Percentiles rank a stretch among this genome's conserved stretches.
These are phyloP conservation scores for Ylistrum balloti DNA, from an alignment of 1,140 invertebrate species.

Conservation along the genomic window DNA sequence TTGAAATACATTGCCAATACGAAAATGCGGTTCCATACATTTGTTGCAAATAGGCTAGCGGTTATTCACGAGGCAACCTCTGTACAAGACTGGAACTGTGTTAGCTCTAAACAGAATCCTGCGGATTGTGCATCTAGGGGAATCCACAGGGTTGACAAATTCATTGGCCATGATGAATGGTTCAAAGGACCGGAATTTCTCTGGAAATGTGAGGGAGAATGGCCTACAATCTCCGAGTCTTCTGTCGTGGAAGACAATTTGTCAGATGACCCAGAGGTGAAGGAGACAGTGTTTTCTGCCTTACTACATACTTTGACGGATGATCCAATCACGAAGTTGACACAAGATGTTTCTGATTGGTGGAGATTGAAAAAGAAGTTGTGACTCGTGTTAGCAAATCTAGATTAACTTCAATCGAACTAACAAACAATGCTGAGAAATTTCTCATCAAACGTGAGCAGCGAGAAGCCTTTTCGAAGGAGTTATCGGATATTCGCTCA, in stretches of 20 bases:
- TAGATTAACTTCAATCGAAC: background rate
- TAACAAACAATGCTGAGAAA: constrained; percentile 32
- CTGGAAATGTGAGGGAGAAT: constrained; percentile 37
- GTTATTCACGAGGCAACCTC: constrained; percentile 55
- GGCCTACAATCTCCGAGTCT: background rate
- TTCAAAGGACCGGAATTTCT: constrained; percentile 61
- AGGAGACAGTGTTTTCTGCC: no score
- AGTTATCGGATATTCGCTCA: constrained; percentile 42
- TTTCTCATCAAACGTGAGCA: constrained; percentile 47
- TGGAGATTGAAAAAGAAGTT: no score
- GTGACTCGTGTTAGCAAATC: no score
- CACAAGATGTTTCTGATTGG: no score
- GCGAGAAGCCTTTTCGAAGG: constrained; percentile 24
- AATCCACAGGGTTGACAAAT: constrained; percentile 46
- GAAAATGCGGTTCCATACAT: constrained; percentile 53
- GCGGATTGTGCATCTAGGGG: constrained; percentile 56
- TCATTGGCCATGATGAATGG: constrained; percentile 44
- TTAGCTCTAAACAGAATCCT: constrained; percentile 57
- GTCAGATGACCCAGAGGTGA: no score
- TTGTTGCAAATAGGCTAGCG: constrained; percentile 62
- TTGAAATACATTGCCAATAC: constrained; percentile 56
- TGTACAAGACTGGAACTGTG: constrained; percentile 53
- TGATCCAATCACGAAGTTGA: no score
- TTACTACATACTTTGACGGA: no score
- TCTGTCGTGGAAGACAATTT: no score